Evolutionary conservation across 53 echinoderm and acorn worm genomes (phyloP), one percentile per base, ranked within the genome.

Genomic region (Echinometra lucunter): DNA sequence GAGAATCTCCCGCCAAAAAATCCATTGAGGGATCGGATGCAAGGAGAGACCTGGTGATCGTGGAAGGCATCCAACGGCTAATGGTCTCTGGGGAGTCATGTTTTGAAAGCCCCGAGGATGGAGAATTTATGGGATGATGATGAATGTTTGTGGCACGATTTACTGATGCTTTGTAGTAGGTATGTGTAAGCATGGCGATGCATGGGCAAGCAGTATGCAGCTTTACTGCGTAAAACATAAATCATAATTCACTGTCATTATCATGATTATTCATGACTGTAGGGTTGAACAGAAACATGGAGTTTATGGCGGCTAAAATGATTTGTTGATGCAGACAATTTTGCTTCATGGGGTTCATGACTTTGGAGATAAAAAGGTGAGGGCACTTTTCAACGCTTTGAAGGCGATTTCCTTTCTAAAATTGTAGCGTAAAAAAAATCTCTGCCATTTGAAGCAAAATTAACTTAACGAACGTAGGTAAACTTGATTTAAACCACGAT

Each of bases 1-100:
- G 69, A 19, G 32, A 69, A 69, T 69, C 69, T 69, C 69, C 69
- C 69, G 69, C 69, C 69, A 69, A 69, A n/a, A n/a, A 69, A 34
- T 69, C 34, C 15, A 19, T 34, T 1, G 10, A 0, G 15, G 69
- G 69, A 69, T 69, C 32, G 27, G 63, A 63, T 19, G 63, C 63
- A 63, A 27, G 21, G 63, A 63, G 25, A 63, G 6, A 23, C 63
- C 21, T 30, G 69, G 21, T 9, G 30, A 11, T 32, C 19, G 66
- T 23, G 15, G 34, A 11, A 69, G 30, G 69, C 69, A 69, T 69
- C 69, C 34, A 69, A 2, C 30, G 69, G 69, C 12, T 69, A 69
- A 69, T 69, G 32, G 69, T 69, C 69, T 69, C 69, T 10, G 34
- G 69, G 32, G 69, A 69, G 69, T 32, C 69, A 11, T 69, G 69